Evolutionary conservation across 2,113 vertebrate species (phyloP).

Genomic region (Platysteira castanea): DNA sequence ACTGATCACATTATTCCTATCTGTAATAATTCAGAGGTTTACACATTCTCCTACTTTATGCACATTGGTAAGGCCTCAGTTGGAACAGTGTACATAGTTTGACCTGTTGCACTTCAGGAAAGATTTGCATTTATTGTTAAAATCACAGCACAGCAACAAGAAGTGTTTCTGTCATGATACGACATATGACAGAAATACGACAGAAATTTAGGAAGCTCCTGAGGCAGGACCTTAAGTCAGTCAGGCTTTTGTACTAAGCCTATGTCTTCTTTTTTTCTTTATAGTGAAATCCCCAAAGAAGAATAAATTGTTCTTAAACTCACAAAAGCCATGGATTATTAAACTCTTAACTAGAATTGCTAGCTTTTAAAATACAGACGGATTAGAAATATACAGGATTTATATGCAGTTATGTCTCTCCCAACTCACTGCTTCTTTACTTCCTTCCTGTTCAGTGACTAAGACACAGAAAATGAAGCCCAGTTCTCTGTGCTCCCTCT

Average conservation of each 20-base stretch:
- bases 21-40: neutral
- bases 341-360: neutral
- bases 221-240: neutral
- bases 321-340: neutral
- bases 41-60: neutral
- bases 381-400: neutral
- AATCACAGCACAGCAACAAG: neutral
- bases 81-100: neutral
- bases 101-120: neutral
- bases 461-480: neutral
- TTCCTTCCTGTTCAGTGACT: neutral
- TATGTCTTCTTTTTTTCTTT: neutral
- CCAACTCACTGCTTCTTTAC: neutral
- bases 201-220: neutral
- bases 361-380: neutral
- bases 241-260: neutral
- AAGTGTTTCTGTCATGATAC: too few species aligned
- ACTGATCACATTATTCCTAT: neutral
- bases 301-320: neutral
- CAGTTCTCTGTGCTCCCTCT: neutral
- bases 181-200: neutral
- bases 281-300: neutral
- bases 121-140: neutral
- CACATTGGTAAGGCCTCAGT: neutral
- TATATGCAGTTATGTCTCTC: neutral